These are phyloP conservation scores for Phalacrocorax carbo DNA, from an alignment of 2,113 vertebrate genomes.

Conservation along the genomic window DNA sequence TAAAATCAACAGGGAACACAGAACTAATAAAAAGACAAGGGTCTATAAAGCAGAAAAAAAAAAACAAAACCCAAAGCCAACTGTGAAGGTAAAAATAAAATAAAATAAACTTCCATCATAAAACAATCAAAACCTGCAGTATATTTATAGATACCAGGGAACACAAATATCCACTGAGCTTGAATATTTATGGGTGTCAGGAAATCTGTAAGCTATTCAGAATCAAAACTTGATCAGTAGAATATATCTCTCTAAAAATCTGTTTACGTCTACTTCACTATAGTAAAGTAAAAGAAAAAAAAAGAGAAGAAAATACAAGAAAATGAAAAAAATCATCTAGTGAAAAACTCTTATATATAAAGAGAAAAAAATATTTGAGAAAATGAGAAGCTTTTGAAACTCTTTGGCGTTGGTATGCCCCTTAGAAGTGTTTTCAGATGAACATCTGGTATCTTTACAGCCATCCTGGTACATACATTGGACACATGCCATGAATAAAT, in stretches of 20 bases:
- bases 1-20: conserved; percentile 80
- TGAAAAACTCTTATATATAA: not conserved
- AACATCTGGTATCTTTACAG: not conserved
- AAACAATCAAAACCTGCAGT: conserved; percentile 75
- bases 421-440: not conserved
- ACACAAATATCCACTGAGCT: conserved; percentile 64
- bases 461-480: not conserved
- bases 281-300: not conserved
- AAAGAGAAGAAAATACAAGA: accelerated
- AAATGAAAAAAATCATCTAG: not conserved
- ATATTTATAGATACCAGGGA: conserved; percentile 71
- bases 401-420: not conserved
- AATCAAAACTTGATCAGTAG: conserved; percentile 52
- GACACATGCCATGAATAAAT: not conserved
- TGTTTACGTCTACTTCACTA: not conserved
- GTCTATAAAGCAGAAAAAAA: conserved; percentile 74
- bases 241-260: not conserved
- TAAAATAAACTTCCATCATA: conserved; percentile 76
- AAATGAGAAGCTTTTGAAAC: not conserved
- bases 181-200: conserved; percentile 72
- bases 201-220: conserved; percentile 52
- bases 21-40: conserved; percentile 82
- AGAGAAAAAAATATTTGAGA: not conserved
- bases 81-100: conserved; percentile 78
- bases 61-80: conserved; percentile 66